These are phyloP conservation scores for Gulo gulo DNA, from an alignment of 2,113 vertebrate genomes.

Conservation along the genomic window DNA sequence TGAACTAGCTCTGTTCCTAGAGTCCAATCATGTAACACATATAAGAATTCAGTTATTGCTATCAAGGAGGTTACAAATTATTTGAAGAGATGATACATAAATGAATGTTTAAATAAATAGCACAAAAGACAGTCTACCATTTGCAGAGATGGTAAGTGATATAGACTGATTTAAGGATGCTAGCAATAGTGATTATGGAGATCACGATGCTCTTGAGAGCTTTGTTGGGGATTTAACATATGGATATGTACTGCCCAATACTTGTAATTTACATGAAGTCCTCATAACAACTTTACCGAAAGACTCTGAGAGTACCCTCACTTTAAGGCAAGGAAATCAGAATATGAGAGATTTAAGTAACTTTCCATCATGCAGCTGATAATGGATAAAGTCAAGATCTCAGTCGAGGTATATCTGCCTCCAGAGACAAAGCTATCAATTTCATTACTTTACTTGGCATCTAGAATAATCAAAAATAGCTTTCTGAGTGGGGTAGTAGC, in stretches of 20 bases:
- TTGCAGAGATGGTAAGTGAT: background rate
- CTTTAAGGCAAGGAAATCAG: background rate
- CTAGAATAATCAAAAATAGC: background rate
- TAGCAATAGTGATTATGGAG: background rate
- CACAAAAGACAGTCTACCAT: background rate
- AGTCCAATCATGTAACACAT: background rate
- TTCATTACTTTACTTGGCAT: background rate
- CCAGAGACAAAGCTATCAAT: background rate
- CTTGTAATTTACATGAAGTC: background rate
- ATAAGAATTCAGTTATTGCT: background rate
- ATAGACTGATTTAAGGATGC: background rate
- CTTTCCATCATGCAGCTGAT: background rate
- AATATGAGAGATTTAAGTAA: background rate
- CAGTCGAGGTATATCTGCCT: background rate
- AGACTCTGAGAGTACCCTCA: background rate
- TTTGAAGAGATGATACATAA: background rate
- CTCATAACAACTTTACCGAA: background rate
- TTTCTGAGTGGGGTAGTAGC: background rate
- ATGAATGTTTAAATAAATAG: background rate
- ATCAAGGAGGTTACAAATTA: background rate
- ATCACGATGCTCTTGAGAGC: background rate
- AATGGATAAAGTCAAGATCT: background rate
- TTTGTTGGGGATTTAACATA: background rate
- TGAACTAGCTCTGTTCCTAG: background rate
- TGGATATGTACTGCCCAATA: background rate